Base-by-base conservation (phyloP, 2,888 invertebrate species). In the Zeuzera pyrina region DNA sequence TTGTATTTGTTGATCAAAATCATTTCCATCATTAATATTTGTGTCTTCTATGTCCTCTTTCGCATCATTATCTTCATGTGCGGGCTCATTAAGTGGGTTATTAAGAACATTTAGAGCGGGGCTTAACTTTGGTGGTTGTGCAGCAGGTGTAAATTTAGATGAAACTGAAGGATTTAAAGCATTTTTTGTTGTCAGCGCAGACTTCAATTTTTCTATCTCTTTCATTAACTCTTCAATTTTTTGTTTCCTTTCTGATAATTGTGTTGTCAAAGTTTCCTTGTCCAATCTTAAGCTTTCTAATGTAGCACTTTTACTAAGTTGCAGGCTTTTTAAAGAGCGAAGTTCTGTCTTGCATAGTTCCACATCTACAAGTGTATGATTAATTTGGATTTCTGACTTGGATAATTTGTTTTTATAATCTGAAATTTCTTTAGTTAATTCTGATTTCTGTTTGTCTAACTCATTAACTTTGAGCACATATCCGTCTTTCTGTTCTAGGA, bases 1-100 rank as follows among this genome's bases (percentile, higher is more conserved):
- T 47, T 67, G 49, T 35, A 73, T 38, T 30, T 71, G 68, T 31
- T 55, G 58, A 41, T 79, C 81, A 63, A 78, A 74, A 21, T 71
- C 72, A 49, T 66, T 72, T 13, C 56, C 70, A 41, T 78, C 78
- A 54, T 72, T 77, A 7, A 52, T 63, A 59, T 79, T 78, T 1
- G 59, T 54, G 33, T 84, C 84, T 39, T 84, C 84, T n/a, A 81
- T 57, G 36, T 83, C 84, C 48, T 84, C 84, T 39, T 79, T 79
- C 15, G 84, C 84, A 65, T 78, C 66, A 53, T 79, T 77, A 12
- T 26, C 26, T 31, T 83, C 81, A 29, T 78, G 39, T 2, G 64
- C 69, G 21, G 71, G 79, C 30, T 81, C 81, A 41, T 77, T 68
- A 1, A 74, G 50, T 12, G 67, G 68, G 35, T 70, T 63, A 21